Percentiles rank a stretch among this genome's conserved stretches.
phyloP scores from a whole-genome alignment of 2,113 vertebrate genomes.

The Aegotheles bennettii region DNA sequence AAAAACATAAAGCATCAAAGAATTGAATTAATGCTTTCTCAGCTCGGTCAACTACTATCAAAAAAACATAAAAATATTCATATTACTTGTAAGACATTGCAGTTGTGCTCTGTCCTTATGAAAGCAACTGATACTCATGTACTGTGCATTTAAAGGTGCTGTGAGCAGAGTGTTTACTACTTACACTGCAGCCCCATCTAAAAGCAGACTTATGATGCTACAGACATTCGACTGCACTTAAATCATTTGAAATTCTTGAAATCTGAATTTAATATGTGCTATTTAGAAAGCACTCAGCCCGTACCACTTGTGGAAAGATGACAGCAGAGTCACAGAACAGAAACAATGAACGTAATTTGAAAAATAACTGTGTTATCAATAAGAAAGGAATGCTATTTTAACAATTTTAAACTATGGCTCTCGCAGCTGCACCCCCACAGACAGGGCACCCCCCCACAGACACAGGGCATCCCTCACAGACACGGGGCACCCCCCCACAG shows the following conservation, averaged over 20 bases:
- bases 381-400: background rate
- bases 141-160: background rate
- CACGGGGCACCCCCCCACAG: too few relatives aligned
- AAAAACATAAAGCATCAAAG: background rate
- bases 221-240: rapidly evolving
- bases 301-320: background rate
- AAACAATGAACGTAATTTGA: background rate
- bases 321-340: background rate
- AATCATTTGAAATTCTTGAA: background rate
- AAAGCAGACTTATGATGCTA: background rate
- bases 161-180: background rate
- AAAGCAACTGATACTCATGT: background rate
- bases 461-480: too few relatives aligned
- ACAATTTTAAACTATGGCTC: background rate
- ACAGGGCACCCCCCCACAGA: too few relatives aligned
- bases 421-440: too few relatives aligned
- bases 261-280: background rate
- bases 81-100: background rate
- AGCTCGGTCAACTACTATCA: background rate
- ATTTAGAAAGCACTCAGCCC: background rate
- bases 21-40: background rate
- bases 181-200: rapidly evolving
- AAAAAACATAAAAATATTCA: background rate
- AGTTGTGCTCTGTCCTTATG: background rate
- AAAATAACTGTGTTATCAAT: background rate